These are phyloP conservation scores for Lordiphosa collinella DNA, from an alignment of 1,140 invertebrate genomes.

Conservation along the genomic window DNA sequence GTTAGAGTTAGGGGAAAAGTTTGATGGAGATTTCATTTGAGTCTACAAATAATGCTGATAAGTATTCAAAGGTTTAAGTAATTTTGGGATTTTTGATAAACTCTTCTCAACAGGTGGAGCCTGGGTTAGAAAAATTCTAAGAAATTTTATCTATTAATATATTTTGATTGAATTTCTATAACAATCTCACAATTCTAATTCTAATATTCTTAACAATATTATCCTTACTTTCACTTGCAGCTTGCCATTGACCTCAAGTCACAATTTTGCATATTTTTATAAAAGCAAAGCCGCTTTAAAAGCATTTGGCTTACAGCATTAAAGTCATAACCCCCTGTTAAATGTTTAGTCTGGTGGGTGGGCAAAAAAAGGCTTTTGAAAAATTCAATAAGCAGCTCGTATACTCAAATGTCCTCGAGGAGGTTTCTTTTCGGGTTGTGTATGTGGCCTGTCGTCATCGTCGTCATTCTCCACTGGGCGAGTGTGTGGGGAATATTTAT, in stretches of 20 bases:
- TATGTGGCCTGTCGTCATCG: conserved; percentile 11
- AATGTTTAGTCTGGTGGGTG: background rate
- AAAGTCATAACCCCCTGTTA: conserved; percentile 12
- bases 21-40: background rate
- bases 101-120: too few relatives aligned
- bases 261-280: too few relatives aligned
- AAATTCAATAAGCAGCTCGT: conserved; percentile 65
- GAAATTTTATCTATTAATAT: too few relatives aligned
- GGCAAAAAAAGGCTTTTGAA: conserved; percentile 46
- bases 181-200: too few relatives aligned
- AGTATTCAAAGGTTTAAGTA: too few relatives aligned
- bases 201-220: too few relatives aligned
- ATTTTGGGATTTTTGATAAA: too few relatives aligned
- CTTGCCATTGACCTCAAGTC: too few relatives aligned
- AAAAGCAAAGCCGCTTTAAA: conserved; percentile 12
- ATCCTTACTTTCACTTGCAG: too few relatives aligned
- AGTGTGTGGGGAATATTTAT: conserved; percentile 64
- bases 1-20: background rate
- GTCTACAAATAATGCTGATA: too few relatives aligned
- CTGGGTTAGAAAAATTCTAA: too few relatives aligned
- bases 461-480: conserved; percentile 11
- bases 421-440: conserved; percentile 28
- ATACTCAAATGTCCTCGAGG: conserved; percentile 27
- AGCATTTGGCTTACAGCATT: conserved; percentile 34
- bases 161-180: too few relatives aligned